Percentiles rank a stretch among this genome's conserved stretches.
Conservation (phyloP, 2,888 invertebrate species). For the Myopa testacea region DNA sequence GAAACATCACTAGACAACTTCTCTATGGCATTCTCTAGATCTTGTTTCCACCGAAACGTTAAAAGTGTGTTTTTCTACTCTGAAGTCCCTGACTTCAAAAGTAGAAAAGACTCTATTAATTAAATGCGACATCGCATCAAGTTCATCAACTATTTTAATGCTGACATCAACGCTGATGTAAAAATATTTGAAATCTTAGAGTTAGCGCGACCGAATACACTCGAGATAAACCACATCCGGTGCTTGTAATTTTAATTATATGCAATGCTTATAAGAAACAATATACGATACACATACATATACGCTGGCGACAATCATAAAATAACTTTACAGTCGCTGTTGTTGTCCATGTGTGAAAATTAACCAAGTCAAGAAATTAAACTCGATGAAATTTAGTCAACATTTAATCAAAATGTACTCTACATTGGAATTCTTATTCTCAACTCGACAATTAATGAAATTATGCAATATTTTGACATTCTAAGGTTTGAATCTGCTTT, state of each 20-base stretch:
- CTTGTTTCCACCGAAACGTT: too few relatives aligned
- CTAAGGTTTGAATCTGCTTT: too few relatives aligned
- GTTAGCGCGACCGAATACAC: slow-evolving; percentile 19
- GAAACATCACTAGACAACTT: not conserved
- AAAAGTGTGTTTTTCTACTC: too few relatives aligned
- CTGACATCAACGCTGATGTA: slow-evolving; percentile 29
- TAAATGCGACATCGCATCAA: not conserved
- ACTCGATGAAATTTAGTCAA: not conserved
- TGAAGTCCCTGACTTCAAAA: too few relatives aligned
- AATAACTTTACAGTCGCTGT: not conserved
- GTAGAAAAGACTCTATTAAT: not conserved
- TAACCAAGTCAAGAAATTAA: not conserved
- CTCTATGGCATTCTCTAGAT: too few relatives aligned
- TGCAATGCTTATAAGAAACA: not conserved
- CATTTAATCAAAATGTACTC: not conserved
- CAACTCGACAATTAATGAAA: too few relatives aligned
- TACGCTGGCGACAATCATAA: not conserved
- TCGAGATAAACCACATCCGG: slow-evolving; percentile 36
- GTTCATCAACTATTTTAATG: slow-evolving; percentile 24
- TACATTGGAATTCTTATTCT: too few relatives aligned
- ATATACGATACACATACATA: not conserved
- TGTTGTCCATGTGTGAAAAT: not conserved
- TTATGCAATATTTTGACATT: too few relatives aligned
- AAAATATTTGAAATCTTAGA: slow-evolving; percentile 16
- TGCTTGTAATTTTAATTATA: slow-evolving; percentile 38